These are phyloP conservation scores for Pollenia amentaria DNA, from an alignment of 2,888 invertebrate species.

Conservation along the genomic window DNA sequence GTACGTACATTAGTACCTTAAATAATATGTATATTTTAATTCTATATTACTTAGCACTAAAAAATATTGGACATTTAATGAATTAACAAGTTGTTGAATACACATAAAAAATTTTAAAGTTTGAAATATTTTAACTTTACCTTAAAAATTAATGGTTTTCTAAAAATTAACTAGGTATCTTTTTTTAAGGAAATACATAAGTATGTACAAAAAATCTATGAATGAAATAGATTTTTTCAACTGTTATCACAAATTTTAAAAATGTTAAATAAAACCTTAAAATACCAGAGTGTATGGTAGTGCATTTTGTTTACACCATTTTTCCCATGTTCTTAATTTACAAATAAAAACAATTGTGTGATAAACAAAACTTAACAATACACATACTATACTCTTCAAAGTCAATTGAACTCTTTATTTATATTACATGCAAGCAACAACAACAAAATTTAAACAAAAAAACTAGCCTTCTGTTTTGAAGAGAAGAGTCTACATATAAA, in stretches of 20 bases:
- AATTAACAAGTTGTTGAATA: too few species aligned
- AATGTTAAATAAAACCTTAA: not conserved
- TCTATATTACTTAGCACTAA: too few species aligned
- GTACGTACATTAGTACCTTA: too few species aligned
- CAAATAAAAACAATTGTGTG: slow-evolving; percentile 54
- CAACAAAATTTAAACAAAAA: slow-evolving; percentile 13
- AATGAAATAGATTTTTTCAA: too few species aligned
- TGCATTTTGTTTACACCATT: slow-evolving; percentile 42
- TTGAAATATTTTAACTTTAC: too few species aligned
- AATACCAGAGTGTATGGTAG: not conserved
- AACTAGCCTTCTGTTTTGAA: not conserved
- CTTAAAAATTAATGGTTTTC: too few species aligned
- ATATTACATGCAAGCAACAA: slow-evolving; percentile 59
- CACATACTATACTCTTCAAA: slow-evolving; percentile 52
- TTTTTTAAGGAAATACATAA: not conserved
- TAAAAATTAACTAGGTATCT: not conserved
- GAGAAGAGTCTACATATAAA: slow-evolving; percentile 42
- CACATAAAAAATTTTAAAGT: too few species aligned
- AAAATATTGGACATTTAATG: too few species aligned
- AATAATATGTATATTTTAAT: too few species aligned
- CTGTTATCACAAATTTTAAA: slow-evolving; percentile 25
- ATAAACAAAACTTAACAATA: slow-evolving; percentile 58
- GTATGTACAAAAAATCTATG: too few species aligned
- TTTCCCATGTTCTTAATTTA: slow-evolving; percentile 62
- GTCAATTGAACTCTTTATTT: slow-evolving; percentile 72